Conservation (phyloP, 2,797 vertebrate species). For the Pteropus rufus region DNA sequence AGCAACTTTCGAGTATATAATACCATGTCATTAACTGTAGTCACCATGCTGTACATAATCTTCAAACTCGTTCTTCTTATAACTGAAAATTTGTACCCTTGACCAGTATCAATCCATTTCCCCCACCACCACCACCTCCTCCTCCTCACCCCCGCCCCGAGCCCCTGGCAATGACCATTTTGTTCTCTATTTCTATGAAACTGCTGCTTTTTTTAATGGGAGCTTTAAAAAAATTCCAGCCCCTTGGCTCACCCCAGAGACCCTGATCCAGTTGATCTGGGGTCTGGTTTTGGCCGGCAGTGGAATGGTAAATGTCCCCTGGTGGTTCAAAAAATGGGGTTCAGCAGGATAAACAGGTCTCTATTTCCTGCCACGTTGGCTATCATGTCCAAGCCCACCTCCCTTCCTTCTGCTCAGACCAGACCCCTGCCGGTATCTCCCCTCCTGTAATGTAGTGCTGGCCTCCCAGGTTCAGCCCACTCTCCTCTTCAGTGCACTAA, state of each 20-base stretch:
- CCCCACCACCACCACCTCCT: neutral
- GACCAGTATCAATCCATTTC: neutral
- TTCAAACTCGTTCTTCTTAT: neutral
- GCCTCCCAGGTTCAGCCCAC: neutral
- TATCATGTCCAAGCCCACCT: accelerated
- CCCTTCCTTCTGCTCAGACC: neutral
- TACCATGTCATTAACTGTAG: neutral
- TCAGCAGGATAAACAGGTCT: accelerated
- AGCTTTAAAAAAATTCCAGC: neutral
- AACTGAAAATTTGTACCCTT: neutral
- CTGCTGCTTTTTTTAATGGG: neutral
- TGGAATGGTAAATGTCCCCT: too few species aligned
- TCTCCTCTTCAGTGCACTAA: neutral
- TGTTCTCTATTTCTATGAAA: neutral
- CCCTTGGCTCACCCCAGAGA: too few species aligned
- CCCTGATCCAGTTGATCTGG: neutral
- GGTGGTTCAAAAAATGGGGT: neutral
- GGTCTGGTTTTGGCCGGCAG: too few species aligned
- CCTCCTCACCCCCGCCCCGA: too few species aligned
- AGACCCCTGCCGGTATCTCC: neutral
- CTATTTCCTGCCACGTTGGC: neutral
- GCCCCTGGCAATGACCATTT: neutral
- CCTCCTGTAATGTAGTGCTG: neutral
- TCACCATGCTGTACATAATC: neutral
- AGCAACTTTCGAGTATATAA: neutral